Conservation (phyloP, 2,888 invertebrate genomes). For the Cerceris rybyensis region DNA sequence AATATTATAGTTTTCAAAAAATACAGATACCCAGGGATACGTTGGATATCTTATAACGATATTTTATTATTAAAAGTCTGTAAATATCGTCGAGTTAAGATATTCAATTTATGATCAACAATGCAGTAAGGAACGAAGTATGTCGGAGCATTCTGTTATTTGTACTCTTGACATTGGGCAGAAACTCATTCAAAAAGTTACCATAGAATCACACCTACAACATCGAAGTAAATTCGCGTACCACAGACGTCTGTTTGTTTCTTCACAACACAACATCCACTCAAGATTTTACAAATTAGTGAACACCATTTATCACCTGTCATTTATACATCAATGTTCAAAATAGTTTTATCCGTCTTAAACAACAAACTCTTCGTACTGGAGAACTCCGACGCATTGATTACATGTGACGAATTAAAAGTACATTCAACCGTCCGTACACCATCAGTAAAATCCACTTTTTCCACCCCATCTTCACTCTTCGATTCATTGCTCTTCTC, state of each 20-base stretch:
- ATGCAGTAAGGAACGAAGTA: not conserved
- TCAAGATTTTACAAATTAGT: not conserved
- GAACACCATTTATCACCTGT: not conserved
- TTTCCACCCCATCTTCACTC: slow-evolving; percentile 9
- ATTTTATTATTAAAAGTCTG: too few species aligned
- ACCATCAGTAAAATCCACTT: slow-evolving; percentile 10
- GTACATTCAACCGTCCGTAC: slow-evolving; percentile 12
- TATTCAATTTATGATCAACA: not conserved
- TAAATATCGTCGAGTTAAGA: not conserved
- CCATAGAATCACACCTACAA: not conserved
- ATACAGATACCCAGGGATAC: too few species aligned
- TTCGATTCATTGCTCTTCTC: not conserved
- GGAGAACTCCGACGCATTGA: not conserved
- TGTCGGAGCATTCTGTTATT: not conserved
- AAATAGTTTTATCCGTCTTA: not conserved
- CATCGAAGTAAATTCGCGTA: not conserved
- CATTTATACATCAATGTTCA: not conserved
- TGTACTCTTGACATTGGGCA: not conserved
- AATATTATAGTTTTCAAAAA: too few species aligned
- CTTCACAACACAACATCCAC: too few species aligned
- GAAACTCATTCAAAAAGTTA: not conserved
- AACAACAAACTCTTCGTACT: not conserved
- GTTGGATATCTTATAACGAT: too few species aligned
- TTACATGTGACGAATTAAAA: slow-evolving; percentile 11
- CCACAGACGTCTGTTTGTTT: not conserved